Evolutionary conservation across 1,140 invertebrate genomes (phyloP), one percentile per base, ranked within the genome.

Genomic region (Atta texana): DNA sequence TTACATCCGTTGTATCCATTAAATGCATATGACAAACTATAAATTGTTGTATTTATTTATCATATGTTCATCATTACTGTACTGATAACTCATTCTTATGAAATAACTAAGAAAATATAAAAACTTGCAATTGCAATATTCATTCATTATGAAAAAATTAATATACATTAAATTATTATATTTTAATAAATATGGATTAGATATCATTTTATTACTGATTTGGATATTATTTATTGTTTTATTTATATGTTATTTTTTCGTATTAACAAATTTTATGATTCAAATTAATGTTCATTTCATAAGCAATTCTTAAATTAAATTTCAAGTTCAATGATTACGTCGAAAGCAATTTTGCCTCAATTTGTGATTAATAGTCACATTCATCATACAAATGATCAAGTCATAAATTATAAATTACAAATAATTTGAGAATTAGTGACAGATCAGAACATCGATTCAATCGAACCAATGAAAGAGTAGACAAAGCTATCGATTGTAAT

Each of bases 401-500:
- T 55, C 3, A 82, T 87, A 81, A 81, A 87, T 24, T 3, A 28
- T 16, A 1, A 21, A 72, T 72, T 49, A 44, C 63, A 14, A 57
- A 21, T 16, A 16, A 80, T 12, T 21, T 10, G 12, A 16, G 63
- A 21, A 80, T 18, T 64, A 28, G 7, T 10, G 16, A 16, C 28
- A n/a, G 16, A 87, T 34, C 55, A 31, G 12, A 51, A 49, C 24
- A 24, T 72, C 16, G 34, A 82, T 72, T 82, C 21, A 24, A 72
- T 82, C 78, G 21, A 18, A 16, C 31, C 31, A 72, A 82, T 82
- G 18, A 72, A 81, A 21, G 21, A 10, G 21, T 39, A 72, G 68
- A 82, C 77, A 69, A 66, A 64, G 77, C 78, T 59, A 31, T 82
- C 57, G 82, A 85, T 85, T 77, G 82, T 85, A 57, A 82, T 82